A percentile compares a stretch with the other conserved stretches of the same genome.
Evolutionary conservation across 1,140 invertebrate genomes (phyloP).

Genomic region (Ooceraea biroi): DNA sequence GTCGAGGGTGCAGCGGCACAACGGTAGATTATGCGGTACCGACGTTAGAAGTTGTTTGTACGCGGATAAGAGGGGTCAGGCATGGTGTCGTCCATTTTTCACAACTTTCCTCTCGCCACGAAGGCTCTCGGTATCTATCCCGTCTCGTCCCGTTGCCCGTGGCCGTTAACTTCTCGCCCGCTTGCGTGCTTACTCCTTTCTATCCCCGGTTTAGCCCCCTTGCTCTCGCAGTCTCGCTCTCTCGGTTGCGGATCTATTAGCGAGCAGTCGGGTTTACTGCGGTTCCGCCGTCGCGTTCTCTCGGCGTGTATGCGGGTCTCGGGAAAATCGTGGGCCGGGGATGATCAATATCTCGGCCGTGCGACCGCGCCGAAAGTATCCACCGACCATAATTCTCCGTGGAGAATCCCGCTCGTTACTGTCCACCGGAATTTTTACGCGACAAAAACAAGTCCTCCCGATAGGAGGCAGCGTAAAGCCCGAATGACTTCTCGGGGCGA

Average conservation of each 20-base stretch:
- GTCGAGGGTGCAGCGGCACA: background rate
- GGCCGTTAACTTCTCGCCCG: constrained; percentile 21
- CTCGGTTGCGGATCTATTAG: constrained; percentile 53
- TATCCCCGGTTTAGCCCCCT: background rate
- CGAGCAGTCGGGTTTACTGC: constrained; percentile 18
- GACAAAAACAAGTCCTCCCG: constrained; percentile 56
- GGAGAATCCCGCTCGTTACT: constrained; percentile 62
- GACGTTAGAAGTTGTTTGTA: constrained; percentile 64
- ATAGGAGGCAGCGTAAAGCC: constrained; percentile 15
- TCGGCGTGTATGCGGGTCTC: constrained; percentile 17
- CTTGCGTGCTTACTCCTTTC: background rate
- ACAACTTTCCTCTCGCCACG: constrained; percentile 54
- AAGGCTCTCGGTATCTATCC: constrained; percentile 44
- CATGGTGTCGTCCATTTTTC: constrained; percentile 63
- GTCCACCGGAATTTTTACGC: constrained; percentile 63
- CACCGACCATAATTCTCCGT: constrained; percentile 41
- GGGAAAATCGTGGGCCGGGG: constrained; percentile 15
- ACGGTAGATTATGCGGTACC: constrained; percentile 59
- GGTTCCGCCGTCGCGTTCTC: constrained; percentile 28
- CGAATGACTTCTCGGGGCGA: constrained; percentile 17
- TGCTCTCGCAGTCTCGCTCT: constrained; percentile 14
- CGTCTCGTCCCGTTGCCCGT: constrained; percentile 25
- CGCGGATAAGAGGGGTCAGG: constrained; percentile 66
- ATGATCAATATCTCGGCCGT: constrained; percentile 65
- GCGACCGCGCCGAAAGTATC: constrained; percentile 50